Conservation (phyloP, 2,888 invertebrate species). For the Dichetophora obliterata region DNA sequence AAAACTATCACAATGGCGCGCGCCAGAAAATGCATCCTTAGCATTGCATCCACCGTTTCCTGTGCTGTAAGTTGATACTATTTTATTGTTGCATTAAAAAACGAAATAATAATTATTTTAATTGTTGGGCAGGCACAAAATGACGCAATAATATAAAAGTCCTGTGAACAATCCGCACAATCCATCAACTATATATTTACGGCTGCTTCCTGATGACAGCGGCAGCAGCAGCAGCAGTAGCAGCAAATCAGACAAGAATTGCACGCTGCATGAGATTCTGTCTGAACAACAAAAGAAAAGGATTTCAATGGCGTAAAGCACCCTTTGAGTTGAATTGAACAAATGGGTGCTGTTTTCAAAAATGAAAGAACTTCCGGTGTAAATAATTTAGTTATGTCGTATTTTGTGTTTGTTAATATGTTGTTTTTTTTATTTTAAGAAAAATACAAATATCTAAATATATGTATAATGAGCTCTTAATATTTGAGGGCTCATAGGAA, state of each 20-base stretch:
- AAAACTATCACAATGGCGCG: neutral
- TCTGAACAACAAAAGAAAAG: neutral
- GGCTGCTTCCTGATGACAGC: slow-evolving; percentile 12
- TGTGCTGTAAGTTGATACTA: neutral
- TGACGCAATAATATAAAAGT: neutral
- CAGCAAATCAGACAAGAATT: slow-evolving; percentile 22
- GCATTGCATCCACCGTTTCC: neutral
- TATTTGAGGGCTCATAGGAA: too few species aligned
- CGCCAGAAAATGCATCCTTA: neutral
- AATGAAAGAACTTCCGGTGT: slow-evolving; percentile 62
- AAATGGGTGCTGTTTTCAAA: slow-evolving; percentile 20
- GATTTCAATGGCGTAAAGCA: slow-evolving; percentile 8
- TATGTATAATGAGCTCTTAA: too few species aligned
- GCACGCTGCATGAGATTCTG: neutral
- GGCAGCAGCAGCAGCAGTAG: neutral
- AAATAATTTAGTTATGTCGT: slow-evolving; percentile 30
- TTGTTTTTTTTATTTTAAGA: neutral
- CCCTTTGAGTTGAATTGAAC: slow-evolving; percentile 10
- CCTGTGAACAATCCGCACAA: neutral
- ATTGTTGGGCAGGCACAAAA: slow-evolving; percentile 11
- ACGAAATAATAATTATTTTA: neutral
- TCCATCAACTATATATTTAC: neutral
- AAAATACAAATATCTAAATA: neutral
- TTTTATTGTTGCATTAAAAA: neutral
- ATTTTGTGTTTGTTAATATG: too few species aligned